phyloP scores from a whole-genome alignment of 2,797 vertebrate species.

The Simalia tracyae region DNA sequence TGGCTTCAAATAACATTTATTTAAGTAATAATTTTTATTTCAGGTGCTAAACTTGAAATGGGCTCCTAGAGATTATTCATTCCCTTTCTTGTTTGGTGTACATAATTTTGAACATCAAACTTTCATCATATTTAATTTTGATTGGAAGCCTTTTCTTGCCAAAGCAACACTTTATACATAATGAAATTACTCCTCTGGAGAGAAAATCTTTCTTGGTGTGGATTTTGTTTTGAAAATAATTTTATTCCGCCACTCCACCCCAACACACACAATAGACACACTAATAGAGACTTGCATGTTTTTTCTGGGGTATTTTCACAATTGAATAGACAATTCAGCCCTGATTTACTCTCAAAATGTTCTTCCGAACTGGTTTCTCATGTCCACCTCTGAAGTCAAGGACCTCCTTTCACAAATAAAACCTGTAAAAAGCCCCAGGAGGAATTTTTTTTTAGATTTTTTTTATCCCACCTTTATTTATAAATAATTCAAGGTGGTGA shows the following conservation, averaged over 20 bases:
- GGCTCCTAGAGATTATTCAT: constrained; percentile 19
- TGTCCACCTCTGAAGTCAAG: neutral
- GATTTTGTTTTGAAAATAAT: constrained; percentile 64
- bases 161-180: constrained; percentile 62
- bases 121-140: constrained; percentile 71
- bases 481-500: no score
- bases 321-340: neutral
- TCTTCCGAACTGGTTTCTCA: neutral
- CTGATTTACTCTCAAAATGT: neutral
- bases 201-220: constrained; percentile 63
- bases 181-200: constrained; percentile 61
- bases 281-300: no score
- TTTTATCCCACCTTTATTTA: no score
- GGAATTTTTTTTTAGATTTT: neutral
- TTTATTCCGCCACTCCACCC: neutral
- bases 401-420: neutral
- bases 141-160: constrained; percentile 65
- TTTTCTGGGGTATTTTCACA: neutral
- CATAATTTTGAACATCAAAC: constrained; percentile 61
- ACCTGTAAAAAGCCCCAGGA: neutral
- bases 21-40: constrained; percentile 2
- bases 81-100: constrained; percentile 31
- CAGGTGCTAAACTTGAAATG: constrained; percentile 28
- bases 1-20: neutral
- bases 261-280: no score